Evolutionary conservation across 2,797 vertebrate genomes (phyloP).

Genomic region (Anguilla marmorata): DNA sequence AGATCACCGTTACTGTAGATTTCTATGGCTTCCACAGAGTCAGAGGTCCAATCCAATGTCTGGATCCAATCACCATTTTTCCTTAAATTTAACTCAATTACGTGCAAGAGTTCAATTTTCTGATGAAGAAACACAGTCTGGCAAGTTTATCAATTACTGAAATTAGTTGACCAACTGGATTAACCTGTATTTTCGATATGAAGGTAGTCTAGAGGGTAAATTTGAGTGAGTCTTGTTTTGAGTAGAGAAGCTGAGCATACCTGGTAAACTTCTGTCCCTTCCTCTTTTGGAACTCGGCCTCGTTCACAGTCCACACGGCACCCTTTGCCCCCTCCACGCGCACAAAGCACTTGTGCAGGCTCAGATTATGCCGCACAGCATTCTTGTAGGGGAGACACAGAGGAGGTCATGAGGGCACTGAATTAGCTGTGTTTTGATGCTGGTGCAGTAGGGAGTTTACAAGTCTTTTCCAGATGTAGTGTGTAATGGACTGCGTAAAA

Average conservation of each 20-base stretch:
- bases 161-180: not conserved
- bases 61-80: not conserved
- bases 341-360: slow-evolving; percentile 99
- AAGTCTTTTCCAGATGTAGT: not conserved
- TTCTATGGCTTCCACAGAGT: not conserved
- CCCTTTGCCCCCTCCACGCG: slow-evolving; percentile 99
- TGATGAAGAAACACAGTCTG: not conserved
- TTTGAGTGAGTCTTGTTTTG: not conserved
- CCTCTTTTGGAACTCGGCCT: slow-evolving; percentile 98
- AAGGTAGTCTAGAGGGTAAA: not conserved
- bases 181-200: not conserved
- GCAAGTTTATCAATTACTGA: not conserved
- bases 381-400: slow-evolving; percentile 74
- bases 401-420: not conserved
- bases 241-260: slow-evolving; percentile 60
- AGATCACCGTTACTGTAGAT: not conserved
- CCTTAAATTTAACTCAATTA: not conserved
- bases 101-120: not conserved
- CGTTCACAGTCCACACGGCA: slow-evolving; percentile 99
- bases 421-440: too few species aligned
- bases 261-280: slow-evolving; percentile 96
- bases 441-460: not conserved
- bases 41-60: not conserved
- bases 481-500: not conserved
- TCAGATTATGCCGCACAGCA: slow-evolving; percentile 99